Evolutionary conservation across 2,797 vertebrate genomes (phyloP).

Genomic region (Labeo calbasu): DNA sequence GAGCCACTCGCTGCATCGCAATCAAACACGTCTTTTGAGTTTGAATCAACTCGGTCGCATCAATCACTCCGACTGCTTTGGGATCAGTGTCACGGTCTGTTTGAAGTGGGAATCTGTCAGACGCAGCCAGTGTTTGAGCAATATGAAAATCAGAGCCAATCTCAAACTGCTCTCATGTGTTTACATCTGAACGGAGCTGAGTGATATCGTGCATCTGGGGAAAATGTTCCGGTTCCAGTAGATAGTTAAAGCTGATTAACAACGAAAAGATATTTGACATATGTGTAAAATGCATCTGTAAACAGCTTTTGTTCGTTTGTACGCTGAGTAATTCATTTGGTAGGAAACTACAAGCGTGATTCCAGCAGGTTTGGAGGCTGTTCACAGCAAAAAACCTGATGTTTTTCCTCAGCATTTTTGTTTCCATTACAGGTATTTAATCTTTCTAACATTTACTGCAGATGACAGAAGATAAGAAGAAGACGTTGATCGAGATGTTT

Average conservation of each 20-base stretch:
- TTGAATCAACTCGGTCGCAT: conserved; percentile 62
- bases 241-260: background rate
- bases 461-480: background rate
- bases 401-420: background rate
- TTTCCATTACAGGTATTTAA: background rate
- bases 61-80: conserved; percentile 68
- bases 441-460: background rate
- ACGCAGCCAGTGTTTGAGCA: background rate
- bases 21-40: background rate
- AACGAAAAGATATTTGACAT: background rate
- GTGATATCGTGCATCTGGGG: background rate
- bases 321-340: background rate
- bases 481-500: background rate
- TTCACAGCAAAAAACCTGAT: background rate
- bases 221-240: background rate
- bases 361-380: background rate
- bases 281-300: background rate
- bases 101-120: conserved; percentile 6
- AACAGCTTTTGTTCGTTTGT: background rate
- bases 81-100: conserved; percentile 59
- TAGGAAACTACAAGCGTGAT: background rate
- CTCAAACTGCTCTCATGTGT: background rate
- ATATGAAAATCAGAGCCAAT: background rate
- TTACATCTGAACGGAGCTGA: background rate
- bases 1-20: background rate